Evolutionary conservation across 2,888 invertebrate species (phyloP).

Genomic region (Polydrusus tereticollis): DNA sequence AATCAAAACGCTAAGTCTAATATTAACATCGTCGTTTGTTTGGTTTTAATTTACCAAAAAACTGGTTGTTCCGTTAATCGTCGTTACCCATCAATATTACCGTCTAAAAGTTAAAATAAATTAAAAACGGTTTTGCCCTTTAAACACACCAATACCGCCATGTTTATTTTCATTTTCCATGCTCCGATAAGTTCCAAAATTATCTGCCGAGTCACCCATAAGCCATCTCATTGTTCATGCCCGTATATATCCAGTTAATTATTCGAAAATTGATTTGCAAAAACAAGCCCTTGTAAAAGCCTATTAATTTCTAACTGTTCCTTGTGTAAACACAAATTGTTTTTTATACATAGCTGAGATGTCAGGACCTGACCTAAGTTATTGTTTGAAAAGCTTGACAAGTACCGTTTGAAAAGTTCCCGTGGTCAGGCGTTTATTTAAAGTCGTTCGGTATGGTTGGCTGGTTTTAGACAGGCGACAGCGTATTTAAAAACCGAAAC

Average conservation of each 20-base stretch:
- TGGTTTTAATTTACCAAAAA: too few species aligned
- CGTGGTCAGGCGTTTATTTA: background rate
- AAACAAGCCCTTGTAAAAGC: slow-evolving; percentile 1
- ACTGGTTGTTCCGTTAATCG: too few species aligned
- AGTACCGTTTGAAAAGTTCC: slow-evolving; percentile 3
- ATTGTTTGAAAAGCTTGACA: slow-evolving; percentile 3
- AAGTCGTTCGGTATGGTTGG: background rate
- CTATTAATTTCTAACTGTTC: slow-evolving; percentile 15
- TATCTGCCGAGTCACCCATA: background rate
- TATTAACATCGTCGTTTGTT: too few species aligned
- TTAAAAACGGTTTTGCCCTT: background rate
- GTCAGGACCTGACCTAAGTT: slow-evolving; percentile 18
- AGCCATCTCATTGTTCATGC: background rate
- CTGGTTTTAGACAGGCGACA: background rate
- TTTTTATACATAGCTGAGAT: background rate
- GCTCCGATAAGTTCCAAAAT: background rate
- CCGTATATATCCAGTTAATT: background rate
- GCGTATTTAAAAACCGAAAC: background rate
- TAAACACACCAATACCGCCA: background rate
- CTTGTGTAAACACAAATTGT: slow-evolving; percentile 18
- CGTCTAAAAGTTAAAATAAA: too few species aligned
- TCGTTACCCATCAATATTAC: too few species aligned
- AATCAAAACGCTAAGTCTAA: too few species aligned
- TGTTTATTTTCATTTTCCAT: background rate
- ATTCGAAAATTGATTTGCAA: slow-evolving; percentile 9